Conservation (phyloP, 2,797 vertebrate genomes). For the Synanceia verrucosa region DNA sequence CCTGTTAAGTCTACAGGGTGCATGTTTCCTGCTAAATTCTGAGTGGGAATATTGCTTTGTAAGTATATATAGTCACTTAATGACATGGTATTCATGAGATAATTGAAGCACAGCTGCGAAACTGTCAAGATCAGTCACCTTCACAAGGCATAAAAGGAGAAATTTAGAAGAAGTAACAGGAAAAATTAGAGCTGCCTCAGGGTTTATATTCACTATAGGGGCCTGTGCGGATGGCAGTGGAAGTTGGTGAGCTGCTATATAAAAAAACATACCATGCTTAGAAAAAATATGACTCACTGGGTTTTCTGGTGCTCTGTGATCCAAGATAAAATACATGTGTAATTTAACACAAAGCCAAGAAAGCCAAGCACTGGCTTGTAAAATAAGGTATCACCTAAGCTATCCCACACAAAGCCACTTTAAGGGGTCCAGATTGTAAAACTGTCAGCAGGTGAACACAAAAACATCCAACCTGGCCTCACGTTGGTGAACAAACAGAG, state of each 20-base stretch:
- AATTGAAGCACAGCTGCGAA: background rate
- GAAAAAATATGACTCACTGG: too few species aligned
- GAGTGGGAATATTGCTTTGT: background rate
- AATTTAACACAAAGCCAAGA: background rate
- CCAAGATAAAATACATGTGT: background rate
- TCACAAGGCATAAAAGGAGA: background rate
- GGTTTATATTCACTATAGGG: conserved; percentile 5
- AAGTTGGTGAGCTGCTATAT: conserved; percentile 39
- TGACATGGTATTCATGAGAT: background rate
- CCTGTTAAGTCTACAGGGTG: background rate
- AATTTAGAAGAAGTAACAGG: background rate
- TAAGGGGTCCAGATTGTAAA: background rate
- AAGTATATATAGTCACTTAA: background rate
- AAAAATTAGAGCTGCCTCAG: conserved; percentile 33
- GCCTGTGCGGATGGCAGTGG: conserved; percentile 7
- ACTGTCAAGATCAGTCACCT: background rate
- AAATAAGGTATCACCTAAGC: background rate
- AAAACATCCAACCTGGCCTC: background rate
- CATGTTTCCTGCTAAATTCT: background rate
- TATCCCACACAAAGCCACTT: background rate
- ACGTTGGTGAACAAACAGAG: background rate
- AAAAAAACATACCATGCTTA: background rate
- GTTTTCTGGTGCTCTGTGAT: too few species aligned
- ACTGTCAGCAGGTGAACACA: conserved; percentile 1
- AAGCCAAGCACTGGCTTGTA: background rate